A percentile compares a stretch with the other conserved stretches of the same genome.
Conservation (phyloP, 1,140 invertebrate species). For the Anastatus disparis region DNA sequence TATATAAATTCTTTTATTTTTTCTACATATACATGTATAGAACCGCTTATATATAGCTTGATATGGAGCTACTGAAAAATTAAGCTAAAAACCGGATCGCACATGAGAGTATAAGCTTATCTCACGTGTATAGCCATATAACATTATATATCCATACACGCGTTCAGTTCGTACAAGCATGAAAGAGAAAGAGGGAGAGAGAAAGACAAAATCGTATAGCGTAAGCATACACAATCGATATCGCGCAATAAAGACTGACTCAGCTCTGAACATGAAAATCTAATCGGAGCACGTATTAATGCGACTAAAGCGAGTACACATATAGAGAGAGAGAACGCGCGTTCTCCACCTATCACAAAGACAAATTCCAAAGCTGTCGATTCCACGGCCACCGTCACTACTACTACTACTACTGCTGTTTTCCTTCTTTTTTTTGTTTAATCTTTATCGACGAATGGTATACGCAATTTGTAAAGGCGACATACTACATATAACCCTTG, state of each 20-base stretch:
- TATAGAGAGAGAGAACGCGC: not conserved
- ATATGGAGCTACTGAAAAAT: slow-evolving; percentile 51
- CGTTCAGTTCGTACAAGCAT: not conserved
- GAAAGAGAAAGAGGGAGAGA: slow-evolving; percentile 24
- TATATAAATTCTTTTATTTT: no score
- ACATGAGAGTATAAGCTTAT: slow-evolving; percentile 43
- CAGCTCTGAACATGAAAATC: slow-evolving; percentile 30
- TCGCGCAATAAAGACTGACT: slow-evolving; percentile 32
- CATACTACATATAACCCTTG: not conserved
- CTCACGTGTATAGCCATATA: slow-evolving; percentile 30
- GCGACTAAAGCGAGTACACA: not conserved
- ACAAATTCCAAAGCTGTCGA: slow-evolving; percentile 20
- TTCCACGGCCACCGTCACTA: not conserved
- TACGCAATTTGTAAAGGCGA: slow-evolving; percentile 19
- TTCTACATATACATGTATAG: no score
- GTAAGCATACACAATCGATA: slow-evolving; percentile 36
- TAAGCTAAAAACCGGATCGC: slow-evolving; percentile 47
- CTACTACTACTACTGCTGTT: no score
- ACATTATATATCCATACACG: not conserved
- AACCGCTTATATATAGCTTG: no score
- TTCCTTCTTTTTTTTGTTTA: not conserved
- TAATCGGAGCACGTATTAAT: slow-evolving; percentile 30
- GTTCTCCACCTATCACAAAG: slow-evolving; percentile 19
- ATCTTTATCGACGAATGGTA: slow-evolving; percentile 6
- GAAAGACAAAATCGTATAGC: slow-evolving; percentile 33